A percentile compares a stretch with the other conserved stretches of the same genome.
Conservation (phyloP, 2,888 invertebrate genomes). For the Melanchra persicariae region DNA sequence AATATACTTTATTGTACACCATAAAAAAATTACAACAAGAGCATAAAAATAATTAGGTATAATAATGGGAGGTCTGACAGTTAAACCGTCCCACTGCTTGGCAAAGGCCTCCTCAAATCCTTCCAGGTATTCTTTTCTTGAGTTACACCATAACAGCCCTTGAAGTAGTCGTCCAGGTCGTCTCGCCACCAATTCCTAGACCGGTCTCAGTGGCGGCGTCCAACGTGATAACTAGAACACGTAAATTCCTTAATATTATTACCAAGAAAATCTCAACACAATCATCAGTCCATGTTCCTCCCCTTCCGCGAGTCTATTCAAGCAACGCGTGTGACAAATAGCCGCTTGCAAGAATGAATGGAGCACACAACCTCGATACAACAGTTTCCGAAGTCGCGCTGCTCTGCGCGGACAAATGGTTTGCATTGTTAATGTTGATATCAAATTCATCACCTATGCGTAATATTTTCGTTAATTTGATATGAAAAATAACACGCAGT, state of each 20-base stretch:
- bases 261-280: conserved; percentile 18
- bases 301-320: conserved; percentile 3
- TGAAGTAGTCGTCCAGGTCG: no score
- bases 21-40: no score
- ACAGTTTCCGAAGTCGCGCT: conserved; percentile 40
- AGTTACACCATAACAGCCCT: no score
- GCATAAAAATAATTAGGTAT: no score
- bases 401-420: conserved; percentile 38
- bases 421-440: conserved; percentile 53
- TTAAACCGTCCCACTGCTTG: no score
- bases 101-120: no score
- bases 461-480: no score
- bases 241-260: conserved; percentile 3
- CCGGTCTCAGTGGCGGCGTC: no score
- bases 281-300: conserved; percentile 14
- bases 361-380: conserved; percentile 40
- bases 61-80: no score
- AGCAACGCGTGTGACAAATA: conserved; percentile 58
- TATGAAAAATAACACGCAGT: not conserved
- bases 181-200: no score
- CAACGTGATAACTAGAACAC: not conserved
- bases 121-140: no score
- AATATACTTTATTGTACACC: no score
- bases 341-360: conserved; percentile 53
- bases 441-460: not conserved